phyloP scores from a whole-genome alignment of 92 coral and sea anemone species.

The Zoanthus gigantus region DNA sequence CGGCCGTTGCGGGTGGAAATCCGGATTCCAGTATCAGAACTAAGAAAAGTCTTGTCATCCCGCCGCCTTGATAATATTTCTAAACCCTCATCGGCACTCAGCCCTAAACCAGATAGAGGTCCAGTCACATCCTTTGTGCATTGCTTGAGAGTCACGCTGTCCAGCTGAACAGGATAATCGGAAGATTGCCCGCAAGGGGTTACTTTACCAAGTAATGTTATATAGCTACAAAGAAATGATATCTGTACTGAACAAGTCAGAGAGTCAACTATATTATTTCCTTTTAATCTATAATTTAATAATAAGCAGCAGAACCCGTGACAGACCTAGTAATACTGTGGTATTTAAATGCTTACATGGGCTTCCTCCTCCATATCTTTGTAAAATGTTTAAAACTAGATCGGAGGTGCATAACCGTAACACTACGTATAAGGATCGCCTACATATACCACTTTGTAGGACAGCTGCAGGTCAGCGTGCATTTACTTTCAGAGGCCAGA shows the following conservation, averaged over 20 bases:
- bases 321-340: not conserved
- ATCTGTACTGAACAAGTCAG: not conserved
- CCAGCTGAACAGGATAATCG: constrained; percentile 29
- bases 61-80: constrained; percentile 45
- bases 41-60: constrained; percentile 59
- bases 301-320: not conserved
- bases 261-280: not conserved
- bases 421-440: too few species aligned
- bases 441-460: too few species aligned
- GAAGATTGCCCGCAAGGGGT: constrained; percentile 43
- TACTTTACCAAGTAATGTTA: constrained; percentile 7
- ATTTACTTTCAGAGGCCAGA: too few species aligned
- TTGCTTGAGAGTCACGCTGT: constrained; percentile 27
- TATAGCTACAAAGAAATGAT: constrained; percentile 41
- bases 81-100: constrained; percentile 41
- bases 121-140: constrained; percentile 53
- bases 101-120: constrained; percentile 33
- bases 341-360: too few species aligned
- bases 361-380: too few species aligned
- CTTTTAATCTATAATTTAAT: constrained; percentile 9
- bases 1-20: constrained; percentile 46
- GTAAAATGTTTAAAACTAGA: too few species aligned
- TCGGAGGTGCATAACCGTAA: too few species aligned
- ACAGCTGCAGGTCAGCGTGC: too few species aligned
- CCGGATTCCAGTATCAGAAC: constrained; percentile 61